Evolutionary conservation across 2,113 vertebrate species (phyloP).

Genomic region (Rhinopithecus roxellana): DNA sequence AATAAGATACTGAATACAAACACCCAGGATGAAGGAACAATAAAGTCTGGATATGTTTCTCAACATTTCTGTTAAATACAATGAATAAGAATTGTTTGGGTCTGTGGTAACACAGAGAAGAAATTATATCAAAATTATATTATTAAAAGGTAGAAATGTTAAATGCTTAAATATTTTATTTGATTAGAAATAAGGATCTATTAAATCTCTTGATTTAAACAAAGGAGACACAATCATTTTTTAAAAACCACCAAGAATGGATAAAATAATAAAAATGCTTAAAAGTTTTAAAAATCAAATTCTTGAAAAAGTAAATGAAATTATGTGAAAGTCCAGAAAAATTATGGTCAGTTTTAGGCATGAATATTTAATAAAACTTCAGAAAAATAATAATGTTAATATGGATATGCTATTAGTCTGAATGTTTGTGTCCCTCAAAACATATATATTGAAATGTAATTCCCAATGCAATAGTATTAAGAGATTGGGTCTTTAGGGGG

Average conservation of each 20-base stretch:
- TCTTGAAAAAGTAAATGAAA: slow-evolving; percentile 32
- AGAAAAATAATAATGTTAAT: neutral
- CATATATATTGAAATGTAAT: neutral
- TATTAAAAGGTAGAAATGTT: neutral
- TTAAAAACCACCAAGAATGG: neutral
- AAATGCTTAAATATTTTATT: neutral
- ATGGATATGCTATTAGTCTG: neutral
- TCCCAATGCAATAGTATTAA: neutral
- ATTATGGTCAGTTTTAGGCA: neutral
- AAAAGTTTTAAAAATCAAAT: slow-evolving; percentile 25
- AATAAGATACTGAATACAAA: neutral
- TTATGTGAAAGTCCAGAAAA: slow-evolving; percentile 16
- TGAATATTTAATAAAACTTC: neutral
- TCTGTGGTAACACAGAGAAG: slow-evolving; percentile 1
- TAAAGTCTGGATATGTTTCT: neutral
- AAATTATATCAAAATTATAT: slow-evolving; percentile 15
- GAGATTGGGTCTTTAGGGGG: neutral
- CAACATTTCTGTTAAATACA: slow-evolving; percentile 9
- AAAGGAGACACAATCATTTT: neutral
- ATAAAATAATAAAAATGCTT: neutral
- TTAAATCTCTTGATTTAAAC: slow-evolving; percentile 11
- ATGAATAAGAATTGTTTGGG: neutral
- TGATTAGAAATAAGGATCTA: neutral
- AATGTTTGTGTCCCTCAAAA: neutral
- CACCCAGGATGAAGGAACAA: neutral